Evolutionary conservation across 2,113 vertebrate species (phyloP).

Genomic region (Plecotus auritus): DNA sequence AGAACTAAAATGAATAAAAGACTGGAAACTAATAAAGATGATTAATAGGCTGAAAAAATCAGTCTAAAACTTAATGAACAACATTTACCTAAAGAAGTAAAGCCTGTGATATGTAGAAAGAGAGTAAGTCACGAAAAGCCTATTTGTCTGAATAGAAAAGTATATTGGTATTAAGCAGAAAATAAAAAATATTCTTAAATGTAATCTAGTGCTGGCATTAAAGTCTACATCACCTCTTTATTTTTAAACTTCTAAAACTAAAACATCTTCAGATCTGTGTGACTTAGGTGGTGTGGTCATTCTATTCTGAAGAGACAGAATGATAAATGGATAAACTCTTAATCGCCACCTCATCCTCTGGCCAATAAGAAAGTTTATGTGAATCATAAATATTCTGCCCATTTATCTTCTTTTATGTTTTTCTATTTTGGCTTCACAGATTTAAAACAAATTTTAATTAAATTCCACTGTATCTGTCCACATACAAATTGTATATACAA

Average conservation of each 20-base stretch:
- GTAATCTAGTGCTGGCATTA: neutral
- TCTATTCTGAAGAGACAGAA: neutral
- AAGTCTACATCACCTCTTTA: neutral
- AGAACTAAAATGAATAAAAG: neutral
- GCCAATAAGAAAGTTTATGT: neutral
- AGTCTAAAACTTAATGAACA: conserved; percentile 18
- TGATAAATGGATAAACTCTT: neutral
- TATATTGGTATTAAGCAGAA: neutral
- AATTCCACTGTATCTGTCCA: neutral
- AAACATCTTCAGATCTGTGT: neutral
- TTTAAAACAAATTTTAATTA: conserved; percentile 3
- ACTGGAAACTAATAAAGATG: neutral
- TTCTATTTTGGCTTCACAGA: neutral
- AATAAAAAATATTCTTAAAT: conserved; percentile 23
- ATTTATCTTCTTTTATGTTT: conserved; percentile 10
- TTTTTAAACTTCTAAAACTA: conserved; percentile 16
- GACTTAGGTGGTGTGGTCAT: neutral
- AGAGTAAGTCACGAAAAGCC: neutral
- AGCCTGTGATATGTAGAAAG: neutral
- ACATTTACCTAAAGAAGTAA: conserved; percentile 8
- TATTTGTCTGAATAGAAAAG: neutral
- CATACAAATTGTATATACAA: neutral
- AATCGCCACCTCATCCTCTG: neutral
- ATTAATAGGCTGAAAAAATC: neutral
- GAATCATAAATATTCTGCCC: neutral